Percentiles rank a stretch among this genome's conserved stretches.
Conservation (phyloP, 2,113 vertebrate species). For the Anarrhichthys ocellatus region DNA sequence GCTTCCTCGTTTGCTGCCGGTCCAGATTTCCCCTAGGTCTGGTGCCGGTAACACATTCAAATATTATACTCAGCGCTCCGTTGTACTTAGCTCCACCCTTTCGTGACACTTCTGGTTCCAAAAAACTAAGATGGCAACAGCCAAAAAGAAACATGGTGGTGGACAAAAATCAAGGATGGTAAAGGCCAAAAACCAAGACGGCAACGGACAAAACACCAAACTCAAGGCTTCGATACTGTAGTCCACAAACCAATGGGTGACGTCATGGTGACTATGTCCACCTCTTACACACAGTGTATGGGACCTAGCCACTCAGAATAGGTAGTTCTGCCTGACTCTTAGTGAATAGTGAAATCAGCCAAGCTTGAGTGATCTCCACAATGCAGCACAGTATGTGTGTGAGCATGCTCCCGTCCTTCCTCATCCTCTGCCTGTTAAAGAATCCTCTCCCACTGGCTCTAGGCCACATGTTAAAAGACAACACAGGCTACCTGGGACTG, state of each 20-base stretch:
- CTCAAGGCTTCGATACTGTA: not conserved
- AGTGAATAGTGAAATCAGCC: not conserved
- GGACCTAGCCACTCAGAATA: not conserved
- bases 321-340: not conserved
- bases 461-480: slow-evolving; percentile 74
- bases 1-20: no score
- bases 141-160: not conserved
- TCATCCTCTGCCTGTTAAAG: slow-evolving; percentile 9
- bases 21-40: no score
- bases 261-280: not conserved
- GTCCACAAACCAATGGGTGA: not conserved
- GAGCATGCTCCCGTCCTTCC: not conserved
- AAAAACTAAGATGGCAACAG: not conserved
- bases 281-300: not conserved
- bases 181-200: not conserved
- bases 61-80: not conserved
- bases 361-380: not conserved
- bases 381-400: not conserved
- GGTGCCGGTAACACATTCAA: no score
- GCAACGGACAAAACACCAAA: no score
- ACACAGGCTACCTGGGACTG: slow-evolving; percentile 63
- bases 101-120: not conserved
- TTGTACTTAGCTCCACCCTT: not conserved
- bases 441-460: slow-evolving; percentile 56
- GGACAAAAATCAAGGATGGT: not conserved